Base-by-base conservation (phyloP, 2,888 invertebrate genomes). In the Daptonema setosum region DNA sequence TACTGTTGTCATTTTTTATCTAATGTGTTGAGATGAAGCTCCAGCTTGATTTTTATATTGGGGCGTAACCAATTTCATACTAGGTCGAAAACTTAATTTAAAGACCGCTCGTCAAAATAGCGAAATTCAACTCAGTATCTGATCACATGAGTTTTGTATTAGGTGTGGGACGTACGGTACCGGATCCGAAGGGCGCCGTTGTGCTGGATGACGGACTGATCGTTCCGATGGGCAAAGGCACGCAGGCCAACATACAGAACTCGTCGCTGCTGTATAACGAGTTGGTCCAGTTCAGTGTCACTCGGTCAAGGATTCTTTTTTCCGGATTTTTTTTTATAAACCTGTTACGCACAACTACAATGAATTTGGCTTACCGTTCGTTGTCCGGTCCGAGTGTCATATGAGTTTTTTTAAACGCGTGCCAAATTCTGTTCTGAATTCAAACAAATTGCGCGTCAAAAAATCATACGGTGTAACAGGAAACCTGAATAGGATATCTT, bases 161-260 rank as follows among this genome's bases (percentile, higher is more conserved):
- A 75, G 75, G 76, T 68, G 68, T 81, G 57, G 95, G 95, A 3
- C 77, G 77, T 65, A 88, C 87, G 2, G 78, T 80, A 65, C 95
- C 95, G 0, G 80, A 90, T 76, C 85, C 87, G 0, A 70, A 70
- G 0, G 74, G 75, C 54, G 71, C 75, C 24, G 70, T 76, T 58
- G 68, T 74, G 0, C 74, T 79, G 1, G 70, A 76, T 20, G 81
- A 82, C 69, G 87, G 84, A 8, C 61, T 71, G 22, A 64, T 64
- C 22, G 68, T 73, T 24, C 75, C 74, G 2, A 66, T 70, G 63
- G 75, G 74, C 2, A 64, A 67, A 54, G 65, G 64, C 26, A 57
- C 63, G 17, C 53, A 54, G n/a, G n/a, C 52, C 20, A 56, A 61
- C 17, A 54, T 62, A 5, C 62, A 60, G 22, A 54, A 30, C 20